Base-by-base conservation (phyloP, 1,140 invertebrate genomes). In the Elysia chlorotica region DNA sequence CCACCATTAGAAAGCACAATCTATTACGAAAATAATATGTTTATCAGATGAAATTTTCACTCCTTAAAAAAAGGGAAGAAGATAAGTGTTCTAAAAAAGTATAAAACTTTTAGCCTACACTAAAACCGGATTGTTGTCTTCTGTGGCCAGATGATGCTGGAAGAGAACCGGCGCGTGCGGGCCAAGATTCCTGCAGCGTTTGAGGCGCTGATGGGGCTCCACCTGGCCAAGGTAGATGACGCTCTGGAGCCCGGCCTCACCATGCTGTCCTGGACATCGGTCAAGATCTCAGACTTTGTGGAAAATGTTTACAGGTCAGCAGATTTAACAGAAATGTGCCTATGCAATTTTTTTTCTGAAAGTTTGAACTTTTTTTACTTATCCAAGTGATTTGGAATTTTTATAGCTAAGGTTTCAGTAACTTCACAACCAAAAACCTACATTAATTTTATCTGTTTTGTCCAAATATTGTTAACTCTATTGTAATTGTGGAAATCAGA, bases 101-200 rank as follows among this genome's bases (percentile, higher is more conserved):
- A n/a, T n/a, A n/a, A n/a, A n/a, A n/a, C n/a, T n/a, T n/a, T n/a
- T n/a, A n/a, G n/a, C n/a, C n/a, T n/a, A n/a, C n/a, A 48, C n/a
- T n/a, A 48, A n/a, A 10, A 48, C 10, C 41, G n/a, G 23, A 61
- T 57, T 48, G 25, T 33, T n/a, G 17, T 1, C 31, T 65, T 10
- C 30, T 67, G 54, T 33, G 6, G 0, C 59, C 76, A 87, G 84
- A 80, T 87, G 83, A 82, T 88, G 82, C 76, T 89, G 6, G 77
- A 86, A 71, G 84, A 88, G 73, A 86, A 85, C 48, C 89, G 91
- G 37, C 88, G 91, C 37, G 94, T 97, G 0, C 94, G 94, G 81
- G 84, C 92, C 35, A 95, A 96, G 89, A 93, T 97, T 21, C 90
- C 95, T 28, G 93, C 94, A 28, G 88, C 96, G 23, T 92, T 97